Percentiles rank a stretch among this genome's conserved stretches.
Evolutionary conservation across 2,113 vertebrate genomes (phyloP).

Genomic region (Corythoichthys intestinalis): DNA sequence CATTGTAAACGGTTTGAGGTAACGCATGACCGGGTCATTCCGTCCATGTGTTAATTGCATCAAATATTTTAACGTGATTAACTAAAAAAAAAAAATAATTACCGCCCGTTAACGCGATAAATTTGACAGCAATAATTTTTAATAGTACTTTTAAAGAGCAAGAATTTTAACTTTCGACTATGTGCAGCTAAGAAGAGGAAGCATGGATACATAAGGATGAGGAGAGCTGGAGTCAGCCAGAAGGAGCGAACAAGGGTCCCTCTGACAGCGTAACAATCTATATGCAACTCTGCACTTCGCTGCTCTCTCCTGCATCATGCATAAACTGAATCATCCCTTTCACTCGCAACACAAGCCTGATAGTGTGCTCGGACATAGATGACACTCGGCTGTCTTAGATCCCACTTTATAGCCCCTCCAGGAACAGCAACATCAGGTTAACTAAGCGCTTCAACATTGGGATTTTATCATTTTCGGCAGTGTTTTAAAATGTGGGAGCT

Average conservation of each 20-base stretch:
- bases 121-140: too few species aligned
- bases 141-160: too few species aligned
- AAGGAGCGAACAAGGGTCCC: slow-evolving; percentile 55
- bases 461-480: neutral
- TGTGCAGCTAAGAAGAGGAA: slow-evolving; percentile 39
- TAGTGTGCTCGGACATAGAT: slow-evolving; percentile 47
- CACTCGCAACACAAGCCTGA: slow-evolving; percentile 55
- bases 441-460: slow-evolving; percentile 1
- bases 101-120: too few species aligned
- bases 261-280: slow-evolving; percentile 62
- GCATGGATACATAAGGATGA: slow-evolving; percentile 27
- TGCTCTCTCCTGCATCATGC: slow-evolving; percentile 57
- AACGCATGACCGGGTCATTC: too few species aligned
- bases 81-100: too few species aligned
- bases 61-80: too few species aligned
- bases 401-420: slow-evolving; percentile 6
- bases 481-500: too few species aligned
- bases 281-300: slow-evolving; percentile 64
- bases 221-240: slow-evolving; percentile 33
- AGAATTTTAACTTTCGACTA: too few species aligned
- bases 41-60: too few species aligned
- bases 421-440: slow-evolving; percentile 7
- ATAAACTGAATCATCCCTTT: slow-evolving; percentile 69
- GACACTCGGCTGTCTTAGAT: slow-evolving; percentile 38
- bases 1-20: too few species aligned